These are phyloP conservation scores for Galerucella pusilla DNA, from an alignment of 2,888 invertebrate genomes.

Conservation along the genomic window DNA sequence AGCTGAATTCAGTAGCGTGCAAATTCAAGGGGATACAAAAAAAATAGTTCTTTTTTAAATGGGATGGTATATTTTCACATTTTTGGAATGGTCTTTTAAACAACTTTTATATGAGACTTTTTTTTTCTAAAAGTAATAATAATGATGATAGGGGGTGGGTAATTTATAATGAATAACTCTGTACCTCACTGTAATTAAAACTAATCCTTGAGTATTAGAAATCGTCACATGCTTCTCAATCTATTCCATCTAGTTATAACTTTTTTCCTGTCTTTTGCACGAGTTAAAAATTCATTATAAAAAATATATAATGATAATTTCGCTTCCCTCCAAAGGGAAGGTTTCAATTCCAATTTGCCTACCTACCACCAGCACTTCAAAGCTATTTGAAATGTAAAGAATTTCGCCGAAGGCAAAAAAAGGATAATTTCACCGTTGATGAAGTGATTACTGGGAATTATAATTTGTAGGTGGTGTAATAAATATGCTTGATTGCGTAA, in stretches of 20 bases:
- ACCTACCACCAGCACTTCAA: slow-evolving; percentile 17
- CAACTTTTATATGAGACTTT: no score
- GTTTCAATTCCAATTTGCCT: slow-evolving; percentile 20
- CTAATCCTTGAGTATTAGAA: background rate
- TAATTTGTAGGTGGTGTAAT: slow-evolving; percentile 15
- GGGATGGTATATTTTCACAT: no score
- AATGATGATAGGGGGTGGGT: no score
- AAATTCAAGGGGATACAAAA: no score
- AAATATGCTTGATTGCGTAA: slow-evolving; percentile 24
- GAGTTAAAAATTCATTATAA: slow-evolving; percentile 25
- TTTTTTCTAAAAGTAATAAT: no score
- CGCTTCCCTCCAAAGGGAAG: background rate
- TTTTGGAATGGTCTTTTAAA: no score
- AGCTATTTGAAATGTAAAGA: slow-evolving; percentile 19
- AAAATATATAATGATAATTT: slow-evolving; percentile 2
- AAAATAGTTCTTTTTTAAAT: no score
- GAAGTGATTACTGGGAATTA: slow-evolving; percentile 29
- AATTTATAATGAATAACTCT: no score
- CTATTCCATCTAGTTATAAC: background rate
- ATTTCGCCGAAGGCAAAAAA: slow-evolving; percentile 15
- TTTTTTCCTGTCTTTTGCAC: slow-evolving; percentile 3
- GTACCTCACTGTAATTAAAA: background rate
- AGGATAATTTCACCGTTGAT: slow-evolving; percentile 23
- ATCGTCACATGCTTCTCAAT: background rate
- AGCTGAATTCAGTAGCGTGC: no score